Evolutionary conservation across 2,113 vertebrate genomes (phyloP).

Genomic region (Campylomormyrus numenius): DNA sequence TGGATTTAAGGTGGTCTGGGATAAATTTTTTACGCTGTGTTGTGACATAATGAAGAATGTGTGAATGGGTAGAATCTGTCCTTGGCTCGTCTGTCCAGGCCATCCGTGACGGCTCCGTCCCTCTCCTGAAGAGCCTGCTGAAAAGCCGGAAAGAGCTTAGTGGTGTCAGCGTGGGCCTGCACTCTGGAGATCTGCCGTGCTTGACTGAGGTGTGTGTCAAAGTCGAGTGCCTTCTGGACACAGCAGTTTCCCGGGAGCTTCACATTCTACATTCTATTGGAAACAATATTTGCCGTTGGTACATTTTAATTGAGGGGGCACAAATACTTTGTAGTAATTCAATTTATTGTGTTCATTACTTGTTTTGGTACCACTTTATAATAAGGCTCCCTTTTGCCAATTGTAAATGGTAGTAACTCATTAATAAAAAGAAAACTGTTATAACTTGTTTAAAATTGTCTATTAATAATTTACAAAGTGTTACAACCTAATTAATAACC

Average conservation of each 20-base stretch:
- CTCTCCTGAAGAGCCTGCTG: slow-evolving; percentile 73
- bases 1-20: not conserved
- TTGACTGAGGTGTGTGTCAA: slow-evolving; percentile 72
- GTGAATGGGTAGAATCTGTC: not conserved
- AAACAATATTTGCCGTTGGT: not conserved
- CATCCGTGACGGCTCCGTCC: slow-evolving; percentile 70
- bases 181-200: slow-evolving; percentile 51
- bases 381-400: too few species aligned
- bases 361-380: not conserved
- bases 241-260: not conserved
- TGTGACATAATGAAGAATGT: not conserved
- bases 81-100: slow-evolving; percentile 52
- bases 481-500: too few species aligned
- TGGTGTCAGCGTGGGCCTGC: slow-evolving; percentile 64
- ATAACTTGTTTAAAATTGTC: too few species aligned
- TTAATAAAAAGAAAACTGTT: too few species aligned
- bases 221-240: not conserved
- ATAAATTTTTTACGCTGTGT: not conserved
- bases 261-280: not conserved
- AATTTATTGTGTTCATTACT: not conserved
- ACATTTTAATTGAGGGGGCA: not conserved
- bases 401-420: too few species aligned
- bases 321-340: not conserved
- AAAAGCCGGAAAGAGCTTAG: slow-evolving; percentile 84
- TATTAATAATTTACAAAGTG: too few species aligned